These are phyloP conservation scores for Eubasilissa regina DNA, from an alignment of 1,140 invertebrate genomes.

Conservation along the genomic window DNA sequence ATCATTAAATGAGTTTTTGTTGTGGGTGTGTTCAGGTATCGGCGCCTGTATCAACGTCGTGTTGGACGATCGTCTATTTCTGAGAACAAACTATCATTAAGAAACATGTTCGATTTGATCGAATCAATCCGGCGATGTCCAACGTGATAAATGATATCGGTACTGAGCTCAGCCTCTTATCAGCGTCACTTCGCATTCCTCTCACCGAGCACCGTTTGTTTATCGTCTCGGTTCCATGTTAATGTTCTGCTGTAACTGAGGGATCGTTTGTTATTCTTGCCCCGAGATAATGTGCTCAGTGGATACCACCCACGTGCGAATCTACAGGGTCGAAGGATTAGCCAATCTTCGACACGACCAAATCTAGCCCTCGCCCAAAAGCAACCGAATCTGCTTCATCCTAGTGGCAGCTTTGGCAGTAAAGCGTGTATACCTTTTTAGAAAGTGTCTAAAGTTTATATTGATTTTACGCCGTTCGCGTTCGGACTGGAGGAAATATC, in stretches of 20 bases:
- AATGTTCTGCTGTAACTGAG: conserved; percentile 7
- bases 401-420: background rate
- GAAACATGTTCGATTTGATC: background rate
- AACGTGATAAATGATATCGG: conserved; percentile 3
- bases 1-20: too few species aligned
- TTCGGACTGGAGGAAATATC: too few species aligned
- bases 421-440: too few species aligned
- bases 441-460: too few species aligned
- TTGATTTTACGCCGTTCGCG: too few species aligned
- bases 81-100: background rate
- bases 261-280: conserved; percentile 27
- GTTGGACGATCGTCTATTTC: background rate
- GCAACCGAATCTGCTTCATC: background rate
- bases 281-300: conserved; percentile 11
- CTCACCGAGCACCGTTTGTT: background rate
- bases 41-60: too few species aligned
- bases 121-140: background rate
- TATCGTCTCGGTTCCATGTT: conserved; percentile 8
- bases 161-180: background rate
- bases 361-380: background rate
- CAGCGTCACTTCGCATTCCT: conserved; percentile 8
- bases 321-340: conserved; percentile 20
- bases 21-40: too few species aligned
- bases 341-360: background rate
- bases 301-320: conserved; percentile 24